These are phyloP conservation scores for Trypoxylon attenuatum DNA, from an alignment of 2,888 invertebrate genomes.

Conservation along the genomic window DNA sequence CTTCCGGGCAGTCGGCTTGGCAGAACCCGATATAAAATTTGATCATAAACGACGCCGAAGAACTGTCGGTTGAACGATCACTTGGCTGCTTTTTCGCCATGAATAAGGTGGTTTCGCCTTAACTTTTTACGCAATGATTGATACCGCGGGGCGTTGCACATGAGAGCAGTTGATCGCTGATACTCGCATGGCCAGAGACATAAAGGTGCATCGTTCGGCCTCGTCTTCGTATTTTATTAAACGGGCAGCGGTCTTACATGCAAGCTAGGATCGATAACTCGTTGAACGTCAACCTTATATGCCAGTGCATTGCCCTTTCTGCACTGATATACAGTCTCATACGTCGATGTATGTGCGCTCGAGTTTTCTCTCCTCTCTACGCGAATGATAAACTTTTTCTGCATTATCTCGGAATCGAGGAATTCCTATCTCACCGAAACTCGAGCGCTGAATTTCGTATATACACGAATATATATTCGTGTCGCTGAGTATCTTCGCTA, in stretches of 20 bases:
- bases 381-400: no score
- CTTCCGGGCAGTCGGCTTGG: background rate
- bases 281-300: slow-evolving; percentile 47
- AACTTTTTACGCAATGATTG: slow-evolving; percentile 41
- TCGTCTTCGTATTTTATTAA: slow-evolving; percentile 53
- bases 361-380: no score
- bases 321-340: slow-evolving; percentile 18
- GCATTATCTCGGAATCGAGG: no score
- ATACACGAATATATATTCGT: no score
- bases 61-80: slow-evolving; percentile 23
- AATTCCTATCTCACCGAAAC: no score
- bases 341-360: no score
- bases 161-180: slow-evolving; percentile 29
- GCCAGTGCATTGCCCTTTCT: slow-evolving; percentile 47
- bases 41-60: background rate
- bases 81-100: slow-evolving; percentile 8
- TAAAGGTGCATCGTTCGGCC: slow-evolving; percentile 34
- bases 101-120: slow-evolving; percentile 26
- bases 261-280: slow-evolving; percentile 49
- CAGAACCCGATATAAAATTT: slow-evolving; percentile 14
- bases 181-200: slow-evolving; percentile 24
- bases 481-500: no score
- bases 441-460: no score
- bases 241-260: slow-evolving; percentile 37
- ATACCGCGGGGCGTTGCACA: slow-evolving; percentile 26